phyloP scores from a whole-genome alignment of 2,113 vertebrate genomes.

The Psophia crepitans region DNA sequence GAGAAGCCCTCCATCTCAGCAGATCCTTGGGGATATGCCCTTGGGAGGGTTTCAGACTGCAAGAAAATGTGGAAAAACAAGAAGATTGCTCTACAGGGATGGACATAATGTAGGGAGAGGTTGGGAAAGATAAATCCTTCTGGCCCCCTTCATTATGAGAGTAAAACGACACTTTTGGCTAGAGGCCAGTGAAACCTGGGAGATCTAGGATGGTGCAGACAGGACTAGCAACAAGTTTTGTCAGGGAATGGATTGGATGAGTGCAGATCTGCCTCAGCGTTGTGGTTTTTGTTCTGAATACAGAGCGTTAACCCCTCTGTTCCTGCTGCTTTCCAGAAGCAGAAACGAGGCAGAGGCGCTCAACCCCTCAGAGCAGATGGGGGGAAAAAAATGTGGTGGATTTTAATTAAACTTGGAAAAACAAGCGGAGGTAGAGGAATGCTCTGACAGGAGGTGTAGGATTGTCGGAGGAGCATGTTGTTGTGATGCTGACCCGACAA shows the following conservation, averaged over 20 bases:
- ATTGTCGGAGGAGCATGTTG: conserved; percentile 9
- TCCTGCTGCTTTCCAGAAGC: conserved; percentile 8
- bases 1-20: conserved; percentile 58
- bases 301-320: conserved; percentile 39
- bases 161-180: conserved; percentile 76
- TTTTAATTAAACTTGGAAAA: conserved; percentile 49
- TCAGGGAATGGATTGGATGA: conserved; percentile 64
- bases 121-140: conserved; percentile 71
- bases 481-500: neutral
- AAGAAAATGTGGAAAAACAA: conserved; percentile 81
- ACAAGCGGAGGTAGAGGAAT: conserved; percentile 42
- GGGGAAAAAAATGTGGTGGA: neutral
- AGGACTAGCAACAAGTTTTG: conserved; percentile 70
- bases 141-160: conserved; percentile 68
- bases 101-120: conserved; percentile 67
- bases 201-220: conserved; percentile 68
- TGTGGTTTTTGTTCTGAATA: conserved; percentile 45
- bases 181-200: conserved; percentile 67
- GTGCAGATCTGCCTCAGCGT: neutral
- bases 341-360: neutral
- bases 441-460: conserved; percentile 14
- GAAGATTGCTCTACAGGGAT: conserved; percentile 66
- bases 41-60: conserved; percentile 64
- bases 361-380: neutral
- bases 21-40: conserved; percentile 69